These are phyloP conservation scores for Ptilodon capucinus DNA, from an alignment of 2,888 invertebrate genomes.

Conservation along the genomic window DNA sequence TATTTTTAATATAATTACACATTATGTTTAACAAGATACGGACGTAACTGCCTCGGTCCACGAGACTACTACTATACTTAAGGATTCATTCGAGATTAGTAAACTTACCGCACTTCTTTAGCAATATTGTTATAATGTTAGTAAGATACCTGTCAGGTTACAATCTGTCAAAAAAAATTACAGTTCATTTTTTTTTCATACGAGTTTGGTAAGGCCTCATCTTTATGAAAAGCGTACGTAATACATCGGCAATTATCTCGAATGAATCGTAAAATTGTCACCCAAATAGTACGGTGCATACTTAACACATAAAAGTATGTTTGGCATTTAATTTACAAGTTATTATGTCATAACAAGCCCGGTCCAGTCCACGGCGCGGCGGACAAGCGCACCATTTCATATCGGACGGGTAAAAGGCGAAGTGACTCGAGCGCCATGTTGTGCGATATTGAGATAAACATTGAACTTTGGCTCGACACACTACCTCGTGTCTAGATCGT, in stretches of 20 bases:
- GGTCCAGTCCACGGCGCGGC: conserved; percentile 25
- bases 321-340: conserved; percentile 64
- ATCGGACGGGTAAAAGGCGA: too few relatives aligned
- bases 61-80: conserved; percentile 5
- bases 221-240: background rate
- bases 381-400: conserved; percentile 29
- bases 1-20: conserved; percentile 71
- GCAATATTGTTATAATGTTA: too few relatives aligned
- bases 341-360: conserved; percentile 41
- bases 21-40: conserved; percentile 64
- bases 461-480: too few relatives aligned
- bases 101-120: too few relatives aligned
- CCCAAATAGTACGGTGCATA: conserved; percentile 57
- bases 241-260: conserved; percentile 37
- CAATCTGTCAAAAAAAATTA: too few relatives aligned
- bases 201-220: too few relatives aligned
- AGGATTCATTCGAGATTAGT: conserved; percentile 39
- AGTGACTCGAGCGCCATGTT: too few relatives aligned
- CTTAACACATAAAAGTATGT: conserved; percentile 52
- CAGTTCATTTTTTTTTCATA: too few relatives aligned
- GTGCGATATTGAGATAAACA: too few relatives aligned
- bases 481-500: too few relatives aligned
- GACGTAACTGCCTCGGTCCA: conserved; percentile 16
- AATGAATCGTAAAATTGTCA: conserved; percentile 53
- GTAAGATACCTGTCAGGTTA: too few relatives aligned